Evolutionary conservation across 2,113 vertebrate species (phyloP).

Genomic region (Heteronetta atricapilla): DNA sequence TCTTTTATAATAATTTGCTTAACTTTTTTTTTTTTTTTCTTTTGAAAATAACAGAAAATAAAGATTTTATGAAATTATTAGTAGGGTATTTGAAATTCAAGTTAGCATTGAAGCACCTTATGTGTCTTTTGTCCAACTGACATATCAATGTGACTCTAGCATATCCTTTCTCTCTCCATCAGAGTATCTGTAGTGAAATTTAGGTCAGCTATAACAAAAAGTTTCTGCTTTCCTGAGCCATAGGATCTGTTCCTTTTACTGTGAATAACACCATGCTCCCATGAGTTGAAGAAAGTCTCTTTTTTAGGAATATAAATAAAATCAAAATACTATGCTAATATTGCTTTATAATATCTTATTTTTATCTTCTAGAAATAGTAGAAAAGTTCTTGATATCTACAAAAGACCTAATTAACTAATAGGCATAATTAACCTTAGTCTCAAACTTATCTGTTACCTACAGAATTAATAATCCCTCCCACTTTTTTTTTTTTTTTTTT

Average conservation of each 20-base stretch:
- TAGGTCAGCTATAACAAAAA: constrained; percentile 67
- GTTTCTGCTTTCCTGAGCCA: constrained; percentile 54
- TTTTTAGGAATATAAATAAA: background rate
- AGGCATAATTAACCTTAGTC: background rate
- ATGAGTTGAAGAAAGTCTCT: background rate
- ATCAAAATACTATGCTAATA: fast-evolving
- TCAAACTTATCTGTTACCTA: background rate
- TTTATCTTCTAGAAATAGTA: background rate
- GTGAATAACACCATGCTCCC: background rate
- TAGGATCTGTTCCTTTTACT: constrained; percentile 43
- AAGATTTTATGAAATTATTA: background rate
- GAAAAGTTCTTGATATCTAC: background rate
- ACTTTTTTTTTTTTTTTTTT: background rate
- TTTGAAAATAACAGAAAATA: background rate
- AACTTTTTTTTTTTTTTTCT: background rate
- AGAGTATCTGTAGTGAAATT: constrained; percentile 54
- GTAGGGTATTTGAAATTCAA: background rate
- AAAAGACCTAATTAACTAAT: background rate
- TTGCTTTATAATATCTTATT: background rate
- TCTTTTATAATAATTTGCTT: background rate
- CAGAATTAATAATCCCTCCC: background rate
- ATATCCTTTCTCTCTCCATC: constrained; percentile 31
- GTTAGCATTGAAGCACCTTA: constrained; percentile 12
- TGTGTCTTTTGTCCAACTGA: constrained; percentile 55
- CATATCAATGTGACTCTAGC: constrained; percentile 58